Conservation (phyloP, 1,140 invertebrate genomes). For the Diplogasteroides magnus region DNA sequence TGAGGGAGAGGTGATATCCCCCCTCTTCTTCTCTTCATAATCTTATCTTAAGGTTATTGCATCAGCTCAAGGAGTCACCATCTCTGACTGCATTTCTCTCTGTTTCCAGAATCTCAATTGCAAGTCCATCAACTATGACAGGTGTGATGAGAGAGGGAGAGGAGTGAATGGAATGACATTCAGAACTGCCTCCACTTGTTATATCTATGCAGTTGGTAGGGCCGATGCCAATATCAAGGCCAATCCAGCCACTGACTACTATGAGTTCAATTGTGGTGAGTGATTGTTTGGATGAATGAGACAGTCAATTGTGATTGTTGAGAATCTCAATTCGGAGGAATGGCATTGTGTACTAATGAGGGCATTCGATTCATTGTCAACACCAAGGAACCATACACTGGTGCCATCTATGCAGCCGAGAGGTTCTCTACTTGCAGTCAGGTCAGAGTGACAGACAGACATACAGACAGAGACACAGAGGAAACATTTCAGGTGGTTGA, state of each 20-base stretch:
- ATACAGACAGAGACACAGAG: background rate
- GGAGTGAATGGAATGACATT: too few relatives aligned
- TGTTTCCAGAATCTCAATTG: constrained; percentile 56
- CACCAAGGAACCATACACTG: constrained; percentile 55
- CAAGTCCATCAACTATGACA: constrained; percentile 55
- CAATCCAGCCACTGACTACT: constrained; percentile 53
- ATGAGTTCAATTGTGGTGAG: constrained; percentile 55
- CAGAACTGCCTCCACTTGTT: constrained; percentile 51
- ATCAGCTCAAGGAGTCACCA: constrained; percentile 52
- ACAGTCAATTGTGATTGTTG: constrained; percentile 21
- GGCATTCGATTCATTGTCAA: constrained; percentile 55
- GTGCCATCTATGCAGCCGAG: constrained; percentile 54
- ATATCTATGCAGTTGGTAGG: constrained; percentile 52
- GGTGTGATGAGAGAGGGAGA: too few relatives aligned
- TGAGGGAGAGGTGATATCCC: constrained; percentile 35
- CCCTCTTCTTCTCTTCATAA: background rate
- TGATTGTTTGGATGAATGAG: constrained; percentile 10
- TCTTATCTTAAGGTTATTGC: constrained; percentile 39
- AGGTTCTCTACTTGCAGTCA: constrained; percentile 37
- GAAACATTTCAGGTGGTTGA: constrained; percentile 50
- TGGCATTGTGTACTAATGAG: constrained; percentile 55
- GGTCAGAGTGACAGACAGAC: background rate
- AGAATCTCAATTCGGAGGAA: constrained; percentile 55
- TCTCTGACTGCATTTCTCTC: constrained; percentile 54
- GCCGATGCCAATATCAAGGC: constrained; percentile 50